These are phyloP conservation scores for Microcebus ravelobensis DNA, from an alignment of 2,113 vertebrate species.

Conservation along the genomic window DNA sequence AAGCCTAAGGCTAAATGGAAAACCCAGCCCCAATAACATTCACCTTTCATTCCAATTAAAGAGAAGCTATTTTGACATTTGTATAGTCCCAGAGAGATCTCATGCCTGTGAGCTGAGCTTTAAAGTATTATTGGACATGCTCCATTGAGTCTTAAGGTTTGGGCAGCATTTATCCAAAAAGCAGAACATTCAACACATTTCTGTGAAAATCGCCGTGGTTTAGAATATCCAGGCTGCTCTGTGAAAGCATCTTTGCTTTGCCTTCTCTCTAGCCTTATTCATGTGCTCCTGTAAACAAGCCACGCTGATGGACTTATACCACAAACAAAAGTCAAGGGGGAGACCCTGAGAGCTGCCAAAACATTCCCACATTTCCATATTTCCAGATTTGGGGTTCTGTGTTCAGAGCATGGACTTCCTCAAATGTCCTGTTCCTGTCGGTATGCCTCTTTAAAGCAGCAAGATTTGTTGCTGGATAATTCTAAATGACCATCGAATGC, in stretches of 20 bases:
- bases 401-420: slow-evolving; percentile 58
- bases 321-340: slow-evolving; percentile 53
- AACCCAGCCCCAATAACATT: slow-evolving; percentile 9
- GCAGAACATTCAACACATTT: slow-evolving; percentile 14
- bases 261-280: background rate
- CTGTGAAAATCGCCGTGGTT: background rate
- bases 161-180: background rate
- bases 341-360: background rate
- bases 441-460: slow-evolving; percentile 59
- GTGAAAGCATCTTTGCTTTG: background rate
- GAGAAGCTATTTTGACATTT: slow-evolving; percentile 37
- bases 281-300: background rate
- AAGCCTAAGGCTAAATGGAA: slow-evolving; percentile 49
- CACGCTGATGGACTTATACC: background rate
- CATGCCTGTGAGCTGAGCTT: background rate
- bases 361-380: slow-evolving; percentile 62
- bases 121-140: slow-evolving; percentile 25
- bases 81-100: slow-evolving; percentile 9
- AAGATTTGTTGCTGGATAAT: slow-evolving; percentile 87
- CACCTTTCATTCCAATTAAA: slow-evolving; percentile 32
- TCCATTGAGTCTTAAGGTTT: slow-evolving; percentile 1
- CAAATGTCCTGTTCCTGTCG: slow-evolving; percentile 60
- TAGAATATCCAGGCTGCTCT: background rate
- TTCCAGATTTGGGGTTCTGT: slow-evolving; percentile 79
- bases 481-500: slow-evolving; percentile 82